Evolutionary conservation across 1,140 invertebrate genomes (phyloP), one percentile per base, ranked within the genome.

Genomic region (Sogatella furcifera): DNA sequence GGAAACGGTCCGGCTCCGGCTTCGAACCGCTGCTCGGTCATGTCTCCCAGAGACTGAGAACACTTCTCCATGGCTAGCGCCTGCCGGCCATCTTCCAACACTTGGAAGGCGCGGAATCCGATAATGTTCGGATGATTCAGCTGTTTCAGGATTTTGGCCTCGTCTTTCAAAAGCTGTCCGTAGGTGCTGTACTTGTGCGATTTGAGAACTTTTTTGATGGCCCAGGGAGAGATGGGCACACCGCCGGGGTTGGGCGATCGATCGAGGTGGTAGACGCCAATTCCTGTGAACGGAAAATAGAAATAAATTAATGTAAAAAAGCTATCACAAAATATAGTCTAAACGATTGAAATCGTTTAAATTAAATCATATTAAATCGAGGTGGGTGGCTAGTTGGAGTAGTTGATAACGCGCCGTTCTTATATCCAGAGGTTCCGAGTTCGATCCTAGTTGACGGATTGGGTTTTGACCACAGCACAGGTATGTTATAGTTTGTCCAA

Each of bases 91-190:
- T 84, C 81, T 2, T 73, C 67, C 0, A 72, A 73, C 62, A 82
- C 79, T 2, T 79, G 76, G 55, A 88, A 81, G 2, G 81, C 87
- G 41, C 89, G 77, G 68, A 88, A 92, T 0, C 89, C 89, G 4
- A 93, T 83, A 52, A 93, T 88, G 67, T 92, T 90, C 1, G 87
- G 88, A 76, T 92, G 90, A 22, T 82, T 81, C 42, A 93, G 76
- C 57, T 80, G 77, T 59, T 81, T 80, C 17, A 88, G 71, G 56
- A 89, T 72, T 15, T 84, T 77, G 0, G 88, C 89, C 74, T 93
- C 90, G 0, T 78, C 72, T 61, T 78, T 73, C 21, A 93, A 76
- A 3, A 88, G 75, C 31, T 80, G 68, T 52, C 75, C 73, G 56
- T 76, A 78, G 57, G 69, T 64, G 9, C 68, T 52, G 53, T 60